Base-by-base conservation (phyloP, 2,888 invertebrate genomes). In the Rotaria sp. region DNA sequence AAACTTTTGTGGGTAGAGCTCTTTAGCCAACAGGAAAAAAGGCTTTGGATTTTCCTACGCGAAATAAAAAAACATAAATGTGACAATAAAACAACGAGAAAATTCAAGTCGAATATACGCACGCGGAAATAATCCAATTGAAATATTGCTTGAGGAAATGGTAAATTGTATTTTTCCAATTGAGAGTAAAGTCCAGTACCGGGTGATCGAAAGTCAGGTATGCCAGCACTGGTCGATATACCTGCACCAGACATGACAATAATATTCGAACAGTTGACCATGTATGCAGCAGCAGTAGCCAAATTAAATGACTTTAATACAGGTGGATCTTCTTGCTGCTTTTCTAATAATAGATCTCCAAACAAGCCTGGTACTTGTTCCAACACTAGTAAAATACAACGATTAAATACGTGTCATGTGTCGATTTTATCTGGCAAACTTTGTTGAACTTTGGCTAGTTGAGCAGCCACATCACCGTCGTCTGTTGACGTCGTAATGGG, bases 221-320 rank as follows among this genome's bases (percentile, higher is more conserved):
- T 97, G 55, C 97, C 97, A 86, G 96, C 96, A 89, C 96, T 95
- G 95, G 97, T 98, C 4, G 96, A 97, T 89, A 98, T 96, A 85
- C 97, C 97, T 88, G 97, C 97, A 87, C 97, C 97, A 87, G 96
- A 94, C 94, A 98, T 94, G 1, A 96, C 96, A 87, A 97, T 94
- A 86, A 97, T 94, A 89, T 95, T 96, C 90, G 94, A 94, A 90
- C 95, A 95, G 88, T 94, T 93, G 88, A 94, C 93, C 88, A 96
- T 95, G 91, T 94, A 95, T 86, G 94, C 93, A 0, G 94, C 94
- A 85, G 96, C 92, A 2, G 95, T 90, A 67, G 35, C 41, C 75
- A 86, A 24, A 86, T 75, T 55, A 15, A 85, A 38, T 24, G 30
- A 24, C 24, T 85, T 38, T 15, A 85, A 52, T 52, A 52, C 24